These are phyloP conservation scores for Drosophila kepulauana DNA, from an alignment of 1,140 invertebrate species.

Conservation along the genomic window DNA sequence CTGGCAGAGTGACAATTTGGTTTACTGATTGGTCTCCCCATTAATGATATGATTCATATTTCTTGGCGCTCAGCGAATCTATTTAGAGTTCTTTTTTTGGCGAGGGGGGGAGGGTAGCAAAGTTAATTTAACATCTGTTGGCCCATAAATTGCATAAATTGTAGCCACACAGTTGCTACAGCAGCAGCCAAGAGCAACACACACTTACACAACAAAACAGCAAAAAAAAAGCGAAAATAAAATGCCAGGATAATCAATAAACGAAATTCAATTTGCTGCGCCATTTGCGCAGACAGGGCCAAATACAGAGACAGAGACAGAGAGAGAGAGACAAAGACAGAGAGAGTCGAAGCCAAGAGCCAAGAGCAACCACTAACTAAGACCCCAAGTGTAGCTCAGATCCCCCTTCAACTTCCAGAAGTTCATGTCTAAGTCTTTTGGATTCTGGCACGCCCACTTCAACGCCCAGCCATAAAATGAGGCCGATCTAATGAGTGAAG, in stretches of 20 bases:
- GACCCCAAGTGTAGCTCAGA: neutral
- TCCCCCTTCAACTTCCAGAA: neutral
- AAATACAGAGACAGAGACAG: neutral
- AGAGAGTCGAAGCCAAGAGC: slow-evolving; percentile 6
- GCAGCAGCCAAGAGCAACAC: slow-evolving; percentile 17
- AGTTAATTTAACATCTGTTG: slow-evolving; percentile 77
- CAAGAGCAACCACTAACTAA: slow-evolving; percentile 6
- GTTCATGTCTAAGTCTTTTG: slow-evolving; percentile 8
- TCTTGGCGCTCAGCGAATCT: slow-evolving; percentile 15
- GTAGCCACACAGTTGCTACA: slow-evolving; percentile 21
- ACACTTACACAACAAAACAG: neutral
- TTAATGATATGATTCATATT: slow-evolving; percentile 41
- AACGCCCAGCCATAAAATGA: slow-evolving; percentile 53
- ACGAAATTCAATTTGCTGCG: slow-evolving; percentile 83
- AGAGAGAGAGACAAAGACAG: neutral
- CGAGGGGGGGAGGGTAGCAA: slow-evolving; percentile 14
- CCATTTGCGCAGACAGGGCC: slow-evolving; percentile 78
- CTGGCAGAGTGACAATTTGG: slow-evolving; percentile 25
- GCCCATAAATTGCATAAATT: slow-evolving; percentile 72
- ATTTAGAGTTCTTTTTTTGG: slow-evolving; percentile 30
- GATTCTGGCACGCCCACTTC: slow-evolving; percentile 49
- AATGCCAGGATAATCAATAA: slow-evolving; percentile 83
- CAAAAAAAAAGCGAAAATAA: slow-evolving; percentile 49
- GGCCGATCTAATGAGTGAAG: slow-evolving; percentile 49
- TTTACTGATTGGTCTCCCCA: slow-evolving; percentile 27